Evolutionary conservation across 2,113 vertebrate species (phyloP).

Genomic region (Rhinichthys klamathensis): DNA sequence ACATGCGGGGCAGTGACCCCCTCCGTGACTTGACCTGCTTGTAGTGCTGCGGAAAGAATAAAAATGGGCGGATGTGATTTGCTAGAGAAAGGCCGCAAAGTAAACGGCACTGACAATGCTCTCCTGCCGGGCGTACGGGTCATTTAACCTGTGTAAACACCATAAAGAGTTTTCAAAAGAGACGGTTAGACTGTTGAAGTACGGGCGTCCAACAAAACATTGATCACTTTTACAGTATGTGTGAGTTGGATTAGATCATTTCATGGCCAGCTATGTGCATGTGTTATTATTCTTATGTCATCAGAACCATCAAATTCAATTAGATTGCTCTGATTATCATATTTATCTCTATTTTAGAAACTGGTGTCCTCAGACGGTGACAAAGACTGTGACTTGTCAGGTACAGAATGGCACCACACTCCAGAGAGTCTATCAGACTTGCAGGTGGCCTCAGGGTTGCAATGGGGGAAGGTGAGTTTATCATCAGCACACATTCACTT

Average conservation of each 20-base stretch:
- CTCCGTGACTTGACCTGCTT: constrained; percentile 48
- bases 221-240: constrained; percentile 35
- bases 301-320: background rate
- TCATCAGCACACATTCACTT: background rate
- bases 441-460: constrained; percentile 93
- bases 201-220: background rate
- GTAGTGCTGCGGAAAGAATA: constrained; percentile 30
- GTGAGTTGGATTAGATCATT: constrained; percentile 3
- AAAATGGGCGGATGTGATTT: constrained; percentile 63
- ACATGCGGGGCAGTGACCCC: constrained; percentile 2
- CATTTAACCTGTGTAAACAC: constrained; percentile 72
- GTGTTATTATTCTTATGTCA: constrained; percentile 1
- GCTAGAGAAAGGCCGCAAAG: constrained; percentile 57
- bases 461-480: constrained; percentile 83
- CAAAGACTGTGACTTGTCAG: constrained; percentile 87
- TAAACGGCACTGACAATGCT: constrained; percentile 68
- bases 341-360: constrained; percentile 76
- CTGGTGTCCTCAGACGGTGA: constrained; percentile 93
- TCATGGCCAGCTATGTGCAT: background rate
- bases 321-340: background rate
- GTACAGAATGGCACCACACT: constrained; percentile 93
- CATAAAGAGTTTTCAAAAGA: constrained; percentile 65
- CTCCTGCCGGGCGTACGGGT: constrained; percentile 58
- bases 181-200: constrained; percentile 32
- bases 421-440: constrained; percentile 91